These are phyloP conservation scores for Heloderma charlesbogerti DNA, from an alignment of 2,113 vertebrate species.

Conservation along the genomic window DNA sequence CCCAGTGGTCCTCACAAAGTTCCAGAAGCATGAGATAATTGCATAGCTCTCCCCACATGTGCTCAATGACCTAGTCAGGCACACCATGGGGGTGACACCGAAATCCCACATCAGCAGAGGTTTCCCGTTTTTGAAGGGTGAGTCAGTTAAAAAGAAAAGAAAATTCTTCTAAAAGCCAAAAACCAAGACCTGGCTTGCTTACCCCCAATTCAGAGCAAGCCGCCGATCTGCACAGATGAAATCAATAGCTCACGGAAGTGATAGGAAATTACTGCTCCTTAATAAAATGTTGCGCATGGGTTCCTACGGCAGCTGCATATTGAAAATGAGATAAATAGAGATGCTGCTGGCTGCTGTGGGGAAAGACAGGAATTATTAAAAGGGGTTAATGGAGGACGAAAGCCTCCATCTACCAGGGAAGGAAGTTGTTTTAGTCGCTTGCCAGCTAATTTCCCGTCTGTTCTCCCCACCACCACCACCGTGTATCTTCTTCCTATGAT, in stretches of 20 bases:
- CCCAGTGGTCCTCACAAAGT: no score
- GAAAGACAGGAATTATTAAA: constrained; percentile 8
- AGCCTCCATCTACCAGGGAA: background rate
- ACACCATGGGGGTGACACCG: no score
- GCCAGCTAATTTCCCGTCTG: background rate
- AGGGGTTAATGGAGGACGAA: constrained; percentile 31
- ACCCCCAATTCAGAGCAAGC: background rate
- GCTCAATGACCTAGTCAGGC: no score
- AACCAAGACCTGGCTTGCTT: background rate
- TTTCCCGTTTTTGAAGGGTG: no score
- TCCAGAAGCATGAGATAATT: no score
- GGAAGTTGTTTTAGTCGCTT: background rate
- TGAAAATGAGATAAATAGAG: constrained; percentile 21
- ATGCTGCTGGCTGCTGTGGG: background rate
- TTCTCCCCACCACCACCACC: background rate
- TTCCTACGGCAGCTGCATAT: constrained; percentile 44
- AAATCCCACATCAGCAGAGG: background rate
- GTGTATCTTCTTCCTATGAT: background rate
- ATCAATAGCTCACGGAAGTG: constrained; percentile 58
- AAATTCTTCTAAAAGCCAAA: no score
- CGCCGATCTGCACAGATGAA: background rate
- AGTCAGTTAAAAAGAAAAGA: background rate
- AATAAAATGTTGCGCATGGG: constrained; percentile 52
- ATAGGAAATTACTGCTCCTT: constrained; percentile 63
- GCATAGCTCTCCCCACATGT: no score